These are phyloP conservation scores for Fringilla coelebs DNA, from an alignment of 2,797 vertebrate genomes.

Conservation along the genomic window DNA sequence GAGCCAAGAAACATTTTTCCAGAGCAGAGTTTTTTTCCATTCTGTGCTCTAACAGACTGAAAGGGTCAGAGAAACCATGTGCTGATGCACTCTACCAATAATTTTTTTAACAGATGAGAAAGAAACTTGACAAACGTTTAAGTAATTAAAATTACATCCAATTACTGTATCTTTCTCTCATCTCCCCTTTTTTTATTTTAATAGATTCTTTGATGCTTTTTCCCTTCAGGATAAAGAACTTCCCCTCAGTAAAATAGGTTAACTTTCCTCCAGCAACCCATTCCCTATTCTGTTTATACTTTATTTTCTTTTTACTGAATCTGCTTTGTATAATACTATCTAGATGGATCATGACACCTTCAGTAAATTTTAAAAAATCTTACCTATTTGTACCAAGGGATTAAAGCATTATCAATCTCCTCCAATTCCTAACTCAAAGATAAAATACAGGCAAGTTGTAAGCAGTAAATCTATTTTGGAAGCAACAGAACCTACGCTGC, in stretches of 20 bases:
- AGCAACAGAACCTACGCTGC: background rate
- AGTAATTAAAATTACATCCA: conserved; percentile 10
- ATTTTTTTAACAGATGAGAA: background rate
- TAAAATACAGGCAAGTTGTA: background rate
- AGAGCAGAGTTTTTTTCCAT: background rate
- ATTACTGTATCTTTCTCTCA: background rate
- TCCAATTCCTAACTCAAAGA: background rate
- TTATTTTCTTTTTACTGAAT: background rate
- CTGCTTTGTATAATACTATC: background rate
- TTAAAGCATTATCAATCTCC: background rate
- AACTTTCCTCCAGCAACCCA: background rate
- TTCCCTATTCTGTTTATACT: conserved; percentile 37
- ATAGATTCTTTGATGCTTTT: conserved; percentile 8
- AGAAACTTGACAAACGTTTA: background rate
- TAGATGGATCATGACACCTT: background rate
- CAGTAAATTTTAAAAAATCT: background rate
- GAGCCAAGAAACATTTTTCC: background rate
- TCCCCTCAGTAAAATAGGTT: conserved; percentile 11
- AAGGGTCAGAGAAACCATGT: background rate
- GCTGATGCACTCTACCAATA: background rate
- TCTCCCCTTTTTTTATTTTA: accelerated
- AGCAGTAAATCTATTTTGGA: background rate
- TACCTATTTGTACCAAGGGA: background rate
- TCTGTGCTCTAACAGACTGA: background rate
- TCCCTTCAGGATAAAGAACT: conserved; percentile 6